Evolutionary conservation across 2,113 vertebrate species (phyloP), one percentile per base, ranked within the genome.

Genomic region (Lophura nycthemera): DNA sequence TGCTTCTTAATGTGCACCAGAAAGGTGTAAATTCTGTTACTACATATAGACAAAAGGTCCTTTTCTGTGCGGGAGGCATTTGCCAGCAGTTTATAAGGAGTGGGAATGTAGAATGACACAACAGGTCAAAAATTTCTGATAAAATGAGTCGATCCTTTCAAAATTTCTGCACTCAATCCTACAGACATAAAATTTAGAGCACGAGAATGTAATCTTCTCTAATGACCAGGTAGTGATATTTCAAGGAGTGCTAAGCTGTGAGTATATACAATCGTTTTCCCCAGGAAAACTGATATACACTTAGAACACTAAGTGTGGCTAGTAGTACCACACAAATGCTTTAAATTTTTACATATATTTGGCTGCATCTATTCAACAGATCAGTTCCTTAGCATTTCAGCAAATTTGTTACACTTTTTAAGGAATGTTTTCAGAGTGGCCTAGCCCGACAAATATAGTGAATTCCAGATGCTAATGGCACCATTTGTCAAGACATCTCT

Each of bases 401-500:
- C 74, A 94, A 97, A 97, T 97, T 95, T 94, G 96, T 97, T 96
- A 96, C 96, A 97, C 96, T 97, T 97, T 30, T 96, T 95, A 97
- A 97, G 95, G 93, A 71, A 43, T 93, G 84, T 97, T 97, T 97
- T 94, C 82, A 43, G 92, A 94, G 79, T 71, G 95, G 93, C 86
- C 97, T 93, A 96, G 92, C 83, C 77, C 69, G 2, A 93, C 45
- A 88, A 91, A 95, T 89, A 92, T 93, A 91, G 91, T 66, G 97
- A 96, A 97, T 97, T 97, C 96, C 96, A 95, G 95, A 94, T 93
- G 93, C 93, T 98, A 97, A 97, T 98, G 96, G 96, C 88, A 90
- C 96, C 96, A 98, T 98, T 97, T 96, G 96, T 98, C 97, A 98
- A 95, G 89, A 91, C 89, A 95, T 92, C 82, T 78, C 96, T 95